A percentile compares a stretch with the other conserved stretches of the same genome.
Evolutionary conservation across 1,140 invertebrate species (phyloP).

Genomic region (Cotesia chilonis): DNA sequence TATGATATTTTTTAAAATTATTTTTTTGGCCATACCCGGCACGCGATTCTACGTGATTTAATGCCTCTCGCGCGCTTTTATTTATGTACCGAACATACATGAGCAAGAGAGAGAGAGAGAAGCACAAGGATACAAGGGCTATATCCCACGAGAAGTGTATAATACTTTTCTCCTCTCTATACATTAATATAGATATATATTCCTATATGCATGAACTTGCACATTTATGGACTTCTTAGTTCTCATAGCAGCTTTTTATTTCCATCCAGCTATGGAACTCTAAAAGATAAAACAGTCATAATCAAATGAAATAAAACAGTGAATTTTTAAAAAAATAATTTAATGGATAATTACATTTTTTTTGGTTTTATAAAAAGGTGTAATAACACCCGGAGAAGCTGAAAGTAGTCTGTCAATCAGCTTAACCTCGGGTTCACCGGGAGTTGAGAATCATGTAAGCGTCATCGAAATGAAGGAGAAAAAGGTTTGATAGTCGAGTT

Average conservation of each 20-base stretch:
- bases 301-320: too few species aligned
- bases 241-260: constrained; percentile 1
- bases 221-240: neutral
- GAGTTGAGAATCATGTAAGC: constrained; percentile 51
- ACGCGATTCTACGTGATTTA: constrained; percentile 56
- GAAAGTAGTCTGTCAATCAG: constrained; percentile 17
- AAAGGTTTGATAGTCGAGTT: constrained; percentile 45
- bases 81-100: constrained; percentile 62
- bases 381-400: constrained; percentile 14
- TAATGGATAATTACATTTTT: neutral
- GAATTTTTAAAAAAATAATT: too few species aligned
- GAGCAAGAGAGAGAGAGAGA: constrained; percentile 24
- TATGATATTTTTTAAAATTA: constrained; percentile 21
- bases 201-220: neutral
- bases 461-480: constrained; percentile 37
- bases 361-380: neutral
- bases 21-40: constrained; percentile 40
- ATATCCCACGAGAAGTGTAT: neutral
- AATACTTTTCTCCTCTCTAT: neutral
- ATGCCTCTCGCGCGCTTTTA: constrained; percentile 57
- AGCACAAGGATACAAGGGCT: neutral
- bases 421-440: constrained; percentile 36
- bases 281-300: too few species aligned
- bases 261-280: too few species aligned
- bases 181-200: neutral